Evolutionary conservation across 64 coral and sea anemone genomes (phyloP).

Genomic region (Montipora sp.): DNA sequence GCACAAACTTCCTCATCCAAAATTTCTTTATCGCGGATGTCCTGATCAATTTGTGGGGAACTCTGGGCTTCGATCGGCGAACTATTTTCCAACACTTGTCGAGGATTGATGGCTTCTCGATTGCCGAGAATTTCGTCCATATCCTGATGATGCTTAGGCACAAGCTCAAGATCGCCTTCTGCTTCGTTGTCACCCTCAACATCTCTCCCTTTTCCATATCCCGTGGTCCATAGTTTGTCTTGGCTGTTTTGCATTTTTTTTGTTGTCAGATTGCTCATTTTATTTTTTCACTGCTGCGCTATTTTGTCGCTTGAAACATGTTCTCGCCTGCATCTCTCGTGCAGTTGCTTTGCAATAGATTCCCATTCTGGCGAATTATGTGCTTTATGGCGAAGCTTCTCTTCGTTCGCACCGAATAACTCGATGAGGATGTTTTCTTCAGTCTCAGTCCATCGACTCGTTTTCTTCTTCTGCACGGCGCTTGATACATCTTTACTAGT

Average conservation of each 20-base stretch:
- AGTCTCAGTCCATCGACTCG: not conserved
- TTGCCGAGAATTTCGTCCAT: not conserved
- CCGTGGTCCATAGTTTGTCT: not conserved
- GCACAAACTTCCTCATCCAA: not conserved
- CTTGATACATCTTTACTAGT: not conserved
- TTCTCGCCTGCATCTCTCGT: not conserved
- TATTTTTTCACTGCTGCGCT: not conserved
- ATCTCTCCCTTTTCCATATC: not conserved
- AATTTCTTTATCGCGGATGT: slow-evolving; percentile 25
- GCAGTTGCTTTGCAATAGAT: not conserved
- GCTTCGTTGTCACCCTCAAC: not conserved
- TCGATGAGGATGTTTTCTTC: not conserved
- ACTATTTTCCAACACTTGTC: not conserved
- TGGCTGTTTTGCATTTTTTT: not conserved
- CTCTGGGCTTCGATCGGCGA: not conserved
- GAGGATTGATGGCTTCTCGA: not conserved
- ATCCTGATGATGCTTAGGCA: not conserved
- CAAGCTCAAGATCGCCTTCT: not conserved
- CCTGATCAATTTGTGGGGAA: not conserved
- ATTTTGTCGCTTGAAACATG: not conserved
- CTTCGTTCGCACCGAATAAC: not conserved
- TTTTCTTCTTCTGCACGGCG: not conserved
- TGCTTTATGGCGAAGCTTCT: not conserved
- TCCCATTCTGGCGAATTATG: not conserved
- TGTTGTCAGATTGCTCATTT: not conserved